Evolutionary conservation across 2,113 vertebrate genomes (phyloP), one percentile per base, ranked within the genome.

Genomic region (Propithecus coquereli): DNA sequence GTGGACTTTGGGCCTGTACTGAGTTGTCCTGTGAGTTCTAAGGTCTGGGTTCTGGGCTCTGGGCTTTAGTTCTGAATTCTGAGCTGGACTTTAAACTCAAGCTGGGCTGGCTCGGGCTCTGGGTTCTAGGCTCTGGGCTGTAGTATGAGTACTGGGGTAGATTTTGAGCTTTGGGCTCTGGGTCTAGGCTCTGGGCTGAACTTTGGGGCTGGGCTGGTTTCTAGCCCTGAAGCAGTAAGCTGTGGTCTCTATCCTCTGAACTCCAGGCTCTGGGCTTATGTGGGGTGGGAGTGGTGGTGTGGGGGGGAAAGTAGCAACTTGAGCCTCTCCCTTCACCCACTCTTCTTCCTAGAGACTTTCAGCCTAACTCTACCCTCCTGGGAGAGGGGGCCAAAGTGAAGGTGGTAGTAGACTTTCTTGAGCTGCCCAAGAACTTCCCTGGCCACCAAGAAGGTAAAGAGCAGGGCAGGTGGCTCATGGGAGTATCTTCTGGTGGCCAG

Each of bases 11-110:
- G n/a, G 50, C 50, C 47, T 87, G 34, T 45, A 77, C 22, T 40
- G 68, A 87, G 23, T 40, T 47, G 7, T 59, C 47, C 34, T 74
- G 22, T 68, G 32, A 54, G 23, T 80, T 89, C 66, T 96, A 25
- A 2, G 30, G 45, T 61, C 32, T 91, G 37, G 37, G n/a, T 57
- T 76, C 77, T 81, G 16, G 57, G 54, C 32, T 97, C 70, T 82
- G 34, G 34, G 45, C 17, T 68, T 84, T n/a, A 43, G 54, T 52
- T 94, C 40, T 93, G 30, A 8, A 54, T 88, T 94, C 54, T 30
- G 18, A 83, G 23, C n/a, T 83, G 82, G 79, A 86, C 73, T 92
- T 94, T 93, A 59, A 50, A 91, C 32, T 52, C 59, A 12, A 43
- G 22, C 25, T 85, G 43, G 65, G 5, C 71, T 87, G 65, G 47